A percentile compares a stretch with the other conserved stretches of the same genome.
Conservation (phyloP, 2,888 invertebrate genomes). For the Clanis bilineata region DNA sequence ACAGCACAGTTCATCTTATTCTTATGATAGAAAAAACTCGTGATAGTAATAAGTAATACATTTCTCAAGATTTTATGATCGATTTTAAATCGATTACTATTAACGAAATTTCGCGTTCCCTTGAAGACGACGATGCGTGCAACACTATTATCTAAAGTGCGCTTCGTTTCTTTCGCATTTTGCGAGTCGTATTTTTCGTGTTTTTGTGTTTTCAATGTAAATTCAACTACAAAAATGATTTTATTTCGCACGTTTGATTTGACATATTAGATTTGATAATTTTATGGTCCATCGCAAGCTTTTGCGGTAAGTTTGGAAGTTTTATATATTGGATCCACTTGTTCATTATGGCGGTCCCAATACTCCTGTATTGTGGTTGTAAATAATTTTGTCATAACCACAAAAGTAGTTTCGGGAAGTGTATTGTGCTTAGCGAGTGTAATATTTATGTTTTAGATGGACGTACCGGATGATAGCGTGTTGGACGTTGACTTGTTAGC, state of each 20-base stretch:
- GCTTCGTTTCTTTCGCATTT: conserved; percentile 67
- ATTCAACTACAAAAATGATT: conserved; percentile 61
- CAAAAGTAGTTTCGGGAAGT: conserved; percentile 22
- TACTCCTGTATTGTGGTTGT: conserved; percentile 45
- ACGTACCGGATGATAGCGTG: conserved; percentile 75
- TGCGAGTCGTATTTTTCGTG: conserved; percentile 58
- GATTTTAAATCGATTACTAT: not conserved
- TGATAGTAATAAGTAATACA: no score
- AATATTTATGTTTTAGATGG: conserved; percentile 64
- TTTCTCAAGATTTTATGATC: not conserved
- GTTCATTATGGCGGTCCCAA: conserved; percentile 80
- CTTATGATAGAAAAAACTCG: no score
- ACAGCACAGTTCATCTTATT: no score
- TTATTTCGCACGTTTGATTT: conserved; percentile 49
- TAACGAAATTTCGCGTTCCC: not conserved
- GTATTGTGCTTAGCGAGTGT: conserved; percentile 23
- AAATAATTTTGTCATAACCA: conserved; percentile 52
- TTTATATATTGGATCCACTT: conserved; percentile 57
- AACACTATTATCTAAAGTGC: conserved; percentile 53
- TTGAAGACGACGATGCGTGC: conserved; percentile 16
- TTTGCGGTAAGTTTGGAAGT: conserved; percentile 74
- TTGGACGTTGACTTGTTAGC: conserved; percentile 88
- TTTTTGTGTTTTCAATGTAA: conserved; percentile 58
- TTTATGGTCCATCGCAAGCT: conserved; percentile 67
- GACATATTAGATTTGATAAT: conserved; percentile 55